Evolutionary conservation across 1,140 invertebrate genomes (phyloP).

Genomic region (Pseudomyrmex sp.): DNA sequence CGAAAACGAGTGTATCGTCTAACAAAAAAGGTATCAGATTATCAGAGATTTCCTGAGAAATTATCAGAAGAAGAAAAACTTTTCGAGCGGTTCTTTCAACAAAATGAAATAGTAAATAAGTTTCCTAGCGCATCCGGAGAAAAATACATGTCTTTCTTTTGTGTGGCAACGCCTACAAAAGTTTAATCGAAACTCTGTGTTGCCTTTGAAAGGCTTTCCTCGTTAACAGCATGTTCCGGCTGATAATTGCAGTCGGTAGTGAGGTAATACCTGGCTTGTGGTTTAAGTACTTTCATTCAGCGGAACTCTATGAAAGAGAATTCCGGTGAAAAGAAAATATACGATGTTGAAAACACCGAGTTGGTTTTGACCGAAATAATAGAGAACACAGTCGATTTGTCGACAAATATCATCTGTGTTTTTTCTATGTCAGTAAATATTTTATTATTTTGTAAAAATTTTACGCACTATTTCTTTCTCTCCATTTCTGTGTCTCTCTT

Average conservation of each 20-base stretch:
- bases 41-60: constrained; percentile 15
- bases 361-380: constrained; percentile 1
- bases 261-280: constrained; percentile 31
- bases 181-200: constrained; percentile 60
- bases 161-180: constrained; percentile 43
- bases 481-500: too few relatives aligned
- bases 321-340: constrained; percentile 27
- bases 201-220: constrained; percentile 62
- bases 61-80: neutral
- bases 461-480: neutral
- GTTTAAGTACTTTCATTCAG: constrained; percentile 40
- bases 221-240: constrained; percentile 56
- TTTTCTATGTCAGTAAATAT: neutral
- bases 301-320: neutral
- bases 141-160: constrained; percentile 42
- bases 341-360: neutral
- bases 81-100: constrained; percentile 20
- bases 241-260: constrained; percentile 55
- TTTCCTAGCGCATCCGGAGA: constrained; percentile 28
- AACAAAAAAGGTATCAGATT: neutral
- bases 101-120: constrained; percentile 41
- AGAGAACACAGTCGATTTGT: neutral
- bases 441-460: neutral
- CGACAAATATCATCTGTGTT: neutral
- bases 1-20: neutral